These are phyloP conservation scores for Callopanchax toddi DNA, from an alignment of 2,113 vertebrate species.

Conservation along the genomic window DNA sequence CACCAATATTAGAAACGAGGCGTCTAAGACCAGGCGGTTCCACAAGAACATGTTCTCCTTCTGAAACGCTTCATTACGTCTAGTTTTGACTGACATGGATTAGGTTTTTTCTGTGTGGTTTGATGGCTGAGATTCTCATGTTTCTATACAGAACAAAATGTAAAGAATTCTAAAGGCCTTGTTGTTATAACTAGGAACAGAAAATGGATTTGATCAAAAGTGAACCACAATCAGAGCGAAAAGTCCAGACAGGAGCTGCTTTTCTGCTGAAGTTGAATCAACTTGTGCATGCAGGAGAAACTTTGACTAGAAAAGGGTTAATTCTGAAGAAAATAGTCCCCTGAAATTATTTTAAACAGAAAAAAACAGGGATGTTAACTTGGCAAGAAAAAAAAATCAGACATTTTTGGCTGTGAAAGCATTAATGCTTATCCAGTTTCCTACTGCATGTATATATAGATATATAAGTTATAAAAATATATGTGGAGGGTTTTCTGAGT, in stretches of 20 bases:
- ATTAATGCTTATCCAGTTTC: too few species aligned
- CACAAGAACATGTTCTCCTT: constrained; percentile 6
- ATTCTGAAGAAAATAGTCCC: too few species aligned
- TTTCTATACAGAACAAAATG: constrained; percentile 12
- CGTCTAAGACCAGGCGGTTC: constrained; percentile 10
- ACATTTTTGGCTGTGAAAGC: too few species aligned
- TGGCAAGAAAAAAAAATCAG: too few species aligned
- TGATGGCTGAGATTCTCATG: constrained; percentile 46
- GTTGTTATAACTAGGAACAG: constrained; percentile 17
- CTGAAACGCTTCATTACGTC: constrained; percentile 15
- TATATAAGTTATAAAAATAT: too few species aligned
- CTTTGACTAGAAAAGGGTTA: too few species aligned
- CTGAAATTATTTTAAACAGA: too few species aligned
- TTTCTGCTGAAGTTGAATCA: too few species aligned
- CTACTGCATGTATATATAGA: too few species aligned
- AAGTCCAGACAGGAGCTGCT: not conserved
- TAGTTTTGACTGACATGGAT: constrained; percentile 3
- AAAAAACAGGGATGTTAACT: too few species aligned
- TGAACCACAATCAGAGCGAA: not conserved
- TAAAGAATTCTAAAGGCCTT: constrained; percentile 5
- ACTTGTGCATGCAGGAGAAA: too few species aligned
- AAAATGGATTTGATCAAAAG: constrained; percentile 1
- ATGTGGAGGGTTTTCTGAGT: not conserved
- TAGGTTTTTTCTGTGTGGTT: constrained; percentile 6
- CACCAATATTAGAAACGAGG: not conserved